Base-by-base conservation (phyloP, 2,797 vertebrate genomes). In the Borostomias antarcticus region DNA sequence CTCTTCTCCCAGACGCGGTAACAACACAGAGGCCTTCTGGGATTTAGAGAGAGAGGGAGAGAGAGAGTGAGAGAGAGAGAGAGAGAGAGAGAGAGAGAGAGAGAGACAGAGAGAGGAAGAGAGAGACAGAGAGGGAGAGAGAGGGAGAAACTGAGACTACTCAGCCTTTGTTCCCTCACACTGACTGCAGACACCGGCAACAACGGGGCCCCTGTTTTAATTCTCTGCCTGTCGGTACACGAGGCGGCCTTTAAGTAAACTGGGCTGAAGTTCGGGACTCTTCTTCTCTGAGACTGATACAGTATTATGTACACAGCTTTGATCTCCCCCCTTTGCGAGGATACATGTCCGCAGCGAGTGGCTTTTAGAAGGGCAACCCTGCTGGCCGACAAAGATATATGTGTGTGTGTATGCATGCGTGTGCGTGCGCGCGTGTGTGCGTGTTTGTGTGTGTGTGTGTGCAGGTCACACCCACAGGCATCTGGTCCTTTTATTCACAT, bases 251-350 rank as follows among this genome's bases (percentile, higher is more conserved):
- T 89, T 87, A 89, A 90, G 88, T 90, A 89, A 88, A 89, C 84
- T 80, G 80, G 76, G 73, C 84, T 81, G 82, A 81, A 86, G n/a
- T n/a, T n/a, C n/a, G 85, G 77, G 81, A 79, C 60, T 75, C 80
- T 74, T 76, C 85, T 86, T 88, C 84, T 82, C 86, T 85, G 80
- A 82, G 82, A 82, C 82, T 88, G 86, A 87, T 90, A 82, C 66
- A 63, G 82, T 86, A 89, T 91, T 91, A 85, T 91, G 85, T 89
- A 91, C 90, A 89, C 86, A 83, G 82, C 90, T 91, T 90, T 88
- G 79, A 89, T 87, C 84, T 89, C 80, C 80, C 76, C 21, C 19
- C 85, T 73, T 69, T 75, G 81, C 76, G 68, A 74, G 80, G 81
- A 70, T 75, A 75, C 80, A 65, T 82, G 76, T 80, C 81, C 88